Evolutionary conservation across 2,797 vertebrate species (phyloP).

Genomic region (Darevskia nairensis): DNA sequence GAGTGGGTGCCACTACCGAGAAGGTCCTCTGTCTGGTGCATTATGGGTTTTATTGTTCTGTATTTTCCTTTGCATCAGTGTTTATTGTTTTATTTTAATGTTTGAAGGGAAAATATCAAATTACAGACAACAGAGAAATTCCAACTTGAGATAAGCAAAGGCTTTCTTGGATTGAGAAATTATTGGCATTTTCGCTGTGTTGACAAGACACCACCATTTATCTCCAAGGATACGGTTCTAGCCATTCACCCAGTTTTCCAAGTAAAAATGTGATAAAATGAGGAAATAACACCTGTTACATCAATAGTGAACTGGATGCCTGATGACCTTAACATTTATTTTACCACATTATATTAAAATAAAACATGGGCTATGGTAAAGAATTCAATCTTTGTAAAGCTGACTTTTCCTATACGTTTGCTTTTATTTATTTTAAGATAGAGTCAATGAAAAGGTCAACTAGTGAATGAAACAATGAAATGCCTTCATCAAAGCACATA

Average conservation of each 20-base stretch:
- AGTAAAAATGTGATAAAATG: not conserved
- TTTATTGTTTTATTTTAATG: not conserved
- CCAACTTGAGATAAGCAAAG: not conserved
- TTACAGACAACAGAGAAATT: not conserved
- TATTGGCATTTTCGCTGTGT: not conserved
- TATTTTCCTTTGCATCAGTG: not conserved
- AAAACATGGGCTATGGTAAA: not conserved
- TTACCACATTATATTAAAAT: not conserved
- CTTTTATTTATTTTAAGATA: not conserved
- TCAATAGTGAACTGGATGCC: not conserved
- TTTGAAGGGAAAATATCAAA: not conserved
- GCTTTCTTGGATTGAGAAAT: not conserved
- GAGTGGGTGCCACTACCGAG: no score
- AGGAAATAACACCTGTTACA: not conserved
- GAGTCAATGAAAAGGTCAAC: not conserved
- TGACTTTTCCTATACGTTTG: not conserved
- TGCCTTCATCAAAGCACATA: not conserved
- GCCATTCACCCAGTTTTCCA: not conserved
- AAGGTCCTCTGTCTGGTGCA: no score
- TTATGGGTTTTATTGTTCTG: not conserved
- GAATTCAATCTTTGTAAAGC: not conserved
- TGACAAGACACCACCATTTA: not conserved
- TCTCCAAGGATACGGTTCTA: not conserved
- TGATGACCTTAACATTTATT: not conserved
- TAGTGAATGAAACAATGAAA: not conserved